Percentiles rank a stretch among this genome's conserved stretches.
Evolutionary conservation across 2,888 invertebrate species (phyloP).

Genomic region (Hesperia comma): DNA sequence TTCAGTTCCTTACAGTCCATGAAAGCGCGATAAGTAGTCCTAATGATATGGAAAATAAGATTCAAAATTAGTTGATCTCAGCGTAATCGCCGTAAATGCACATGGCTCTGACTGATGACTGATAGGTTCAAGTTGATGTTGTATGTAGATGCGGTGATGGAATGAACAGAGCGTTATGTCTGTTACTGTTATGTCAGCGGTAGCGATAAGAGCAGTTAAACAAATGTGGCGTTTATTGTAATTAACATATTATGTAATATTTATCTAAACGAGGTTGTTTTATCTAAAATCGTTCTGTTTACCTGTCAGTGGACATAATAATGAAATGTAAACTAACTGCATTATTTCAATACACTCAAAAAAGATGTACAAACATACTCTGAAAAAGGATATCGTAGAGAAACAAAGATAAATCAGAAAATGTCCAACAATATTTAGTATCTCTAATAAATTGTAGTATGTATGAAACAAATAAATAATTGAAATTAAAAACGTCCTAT

Average conservation of each 20-base stretch:
- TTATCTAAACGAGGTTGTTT: too few relatives aligned
- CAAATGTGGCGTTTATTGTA: background rate
- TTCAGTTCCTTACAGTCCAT: background rate
- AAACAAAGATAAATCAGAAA: too few relatives aligned
- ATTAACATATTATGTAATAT: too few relatives aligned
- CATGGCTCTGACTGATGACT: constrained; percentile 12
- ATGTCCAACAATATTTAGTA: too few relatives aligned
- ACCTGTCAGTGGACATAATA: too few relatives aligned
- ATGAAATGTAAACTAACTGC: too few relatives aligned
- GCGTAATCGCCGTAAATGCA: background rate
- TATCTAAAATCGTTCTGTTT: too few relatives aligned
- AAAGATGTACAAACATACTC: too few relatives aligned
- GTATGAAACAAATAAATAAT: too few relatives aligned
- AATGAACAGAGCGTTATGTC: background rate
- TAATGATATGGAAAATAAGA: background rate
- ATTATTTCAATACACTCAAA: too few relatives aligned
- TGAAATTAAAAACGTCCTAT: background rate
- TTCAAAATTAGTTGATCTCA: background rate
- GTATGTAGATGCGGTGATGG: background rate
- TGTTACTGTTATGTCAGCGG: constrained; percentile 10
- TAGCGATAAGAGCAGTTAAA: constrained; percentile 5
- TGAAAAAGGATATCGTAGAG: too few relatives aligned
- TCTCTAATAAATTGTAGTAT: too few relatives aligned
- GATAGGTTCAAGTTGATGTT: constrained; percentile 4
- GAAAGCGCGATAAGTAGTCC: background rate